Conservation (phyloP, 2,888 invertebrate species). For the Aproaerema taeniolella region DNA sequence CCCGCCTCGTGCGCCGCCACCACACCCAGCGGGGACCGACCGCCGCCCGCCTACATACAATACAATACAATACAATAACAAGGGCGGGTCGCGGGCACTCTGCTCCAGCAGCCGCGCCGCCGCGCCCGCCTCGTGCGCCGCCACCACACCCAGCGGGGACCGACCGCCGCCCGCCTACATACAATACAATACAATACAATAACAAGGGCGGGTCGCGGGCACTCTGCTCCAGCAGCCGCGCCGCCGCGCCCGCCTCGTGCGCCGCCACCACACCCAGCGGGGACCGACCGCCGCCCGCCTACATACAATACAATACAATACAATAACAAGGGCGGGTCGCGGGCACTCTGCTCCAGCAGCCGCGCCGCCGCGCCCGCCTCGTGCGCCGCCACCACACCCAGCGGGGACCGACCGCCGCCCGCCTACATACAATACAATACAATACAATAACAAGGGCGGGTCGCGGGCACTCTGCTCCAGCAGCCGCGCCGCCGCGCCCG, state of each 20-base stretch:
- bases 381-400: slow-evolving; percentile 55
- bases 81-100: slow-evolving; percentile 64
- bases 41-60: slow-evolving; percentile 17
- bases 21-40: slow-evolving; percentile 49
- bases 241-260: slow-evolving; percentile 56
- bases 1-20: slow-evolving; percentile 58
- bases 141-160: slow-evolving; percentile 54
- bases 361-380: slow-evolving; percentile 55
- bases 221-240: slow-evolving; percentile 64
- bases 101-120: slow-evolving; percentile 63
- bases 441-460: no score
- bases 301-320: neutral
- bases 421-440: slow-evolving; percentile 8
- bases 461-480: slow-evolving; percentile 20
- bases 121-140: slow-evolving; percentile 55
- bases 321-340: slow-evolving; percentile 69
- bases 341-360: slow-evolving; percentile 63
- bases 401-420: slow-evolving; percentile 36
- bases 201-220: slow-evolving; percentile 66
- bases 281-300: slow-evolving; percentile 28
- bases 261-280: slow-evolving; percentile 54
- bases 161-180: slow-evolving; percentile 21
- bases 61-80: no score
- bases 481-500: slow-evolving; percentile 33
- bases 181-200: no score